Base-by-base conservation (phyloP, 2,113 vertebrate genomes). In the Amphilophus citrinellus region DNA sequence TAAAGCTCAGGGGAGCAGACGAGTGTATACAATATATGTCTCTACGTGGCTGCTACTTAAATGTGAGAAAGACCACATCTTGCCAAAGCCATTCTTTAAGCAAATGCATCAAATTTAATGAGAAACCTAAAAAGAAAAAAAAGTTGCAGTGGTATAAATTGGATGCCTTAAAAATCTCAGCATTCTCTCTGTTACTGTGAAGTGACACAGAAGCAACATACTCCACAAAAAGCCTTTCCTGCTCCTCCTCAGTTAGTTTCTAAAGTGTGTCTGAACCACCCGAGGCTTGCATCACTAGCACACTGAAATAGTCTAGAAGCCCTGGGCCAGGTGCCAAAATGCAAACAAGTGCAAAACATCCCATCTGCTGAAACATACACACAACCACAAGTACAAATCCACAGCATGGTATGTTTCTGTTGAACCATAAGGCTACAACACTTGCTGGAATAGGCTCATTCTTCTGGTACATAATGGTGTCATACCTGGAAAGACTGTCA, bases 231-330 rank as follows among this genome's bases (percentile, higher is more conserved):
- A 63, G 18, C 30, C 47, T 79, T 44, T 61, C 61, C 30, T 0
- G 17, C 77, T 83, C 63, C 42, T 84, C 27, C 47, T 80, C 80
- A 61, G 62, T 15, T 85, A 60, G 27, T 85, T 76, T 84, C 39
- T 27, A 71, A 79, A 87, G 79, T 79, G 61, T 87, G 22, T 88
- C 73, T 71, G 66, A 86, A 79, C 61, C 76, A 86, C 87, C 84
- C 47, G 60, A 84, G 60, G 86, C 75, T 86, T 47, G 66, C 65
- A 73, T 80, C 83, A 27, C 56, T 82, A 85, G 56, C 76, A 90
- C 77, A 24, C 61, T 84, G 68, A 59, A 82, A 58, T 39, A 73
- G 42, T 60, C 62, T 61, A 66, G 79, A 77, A 78, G 53, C 56
- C 56, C 76, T 61, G 68, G 59, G 85, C 73, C 60, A 14, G 15